Evolutionary conservation across 2,113 vertebrate species (phyloP), one percentile per base, ranked within the genome.

Genomic region (Gnathonemus longibarbis): DNA sequence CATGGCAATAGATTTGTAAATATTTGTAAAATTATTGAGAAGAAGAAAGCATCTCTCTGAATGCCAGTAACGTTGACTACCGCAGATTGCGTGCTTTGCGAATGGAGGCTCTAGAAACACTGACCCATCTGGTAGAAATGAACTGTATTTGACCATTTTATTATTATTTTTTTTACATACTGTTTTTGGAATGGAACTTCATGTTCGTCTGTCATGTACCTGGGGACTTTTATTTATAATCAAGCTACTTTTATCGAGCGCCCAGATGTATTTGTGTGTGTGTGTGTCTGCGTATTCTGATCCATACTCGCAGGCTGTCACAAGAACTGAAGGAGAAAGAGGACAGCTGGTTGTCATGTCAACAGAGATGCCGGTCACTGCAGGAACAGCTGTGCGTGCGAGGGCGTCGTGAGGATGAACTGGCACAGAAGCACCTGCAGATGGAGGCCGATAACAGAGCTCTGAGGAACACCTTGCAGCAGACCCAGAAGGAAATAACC

Each of bases 241-340:
- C 35, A 42, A 42, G 74, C 35, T 39, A 9, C 42, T n/a, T 56
- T 56, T 84, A 46, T 1, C 17, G 45, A 84, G 24, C 21, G n/a
- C 84, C 19, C 49, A 17, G 53, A 42, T 19, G 19, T 11, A 6
- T 48, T 84, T 35, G 53, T 90, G 31, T 84, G 80, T 83, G 77
- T 42, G 77, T 50, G 88, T 86, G 84, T 86, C 66, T 50, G 35
- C 89, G 77, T 52, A 62, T 52, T 56, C 88, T 58, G 50, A 83
- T 83, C n/a, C 42, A 50, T 39, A 53, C 6, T 56, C 52, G 17
- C 91, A 99, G 97, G 50, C 95, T 97, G 87, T 95, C 90, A 1
- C 96, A 91, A 91, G 95, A 97, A 90, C 93, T 98, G 90, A 96
- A 96, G 94, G 97, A 97, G 90, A 97, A 96, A 94, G 95, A 97